Evolutionary conservation across 2,113 vertebrate genomes (phyloP).

Genomic region (Mirounga angustirostris): DNA sequence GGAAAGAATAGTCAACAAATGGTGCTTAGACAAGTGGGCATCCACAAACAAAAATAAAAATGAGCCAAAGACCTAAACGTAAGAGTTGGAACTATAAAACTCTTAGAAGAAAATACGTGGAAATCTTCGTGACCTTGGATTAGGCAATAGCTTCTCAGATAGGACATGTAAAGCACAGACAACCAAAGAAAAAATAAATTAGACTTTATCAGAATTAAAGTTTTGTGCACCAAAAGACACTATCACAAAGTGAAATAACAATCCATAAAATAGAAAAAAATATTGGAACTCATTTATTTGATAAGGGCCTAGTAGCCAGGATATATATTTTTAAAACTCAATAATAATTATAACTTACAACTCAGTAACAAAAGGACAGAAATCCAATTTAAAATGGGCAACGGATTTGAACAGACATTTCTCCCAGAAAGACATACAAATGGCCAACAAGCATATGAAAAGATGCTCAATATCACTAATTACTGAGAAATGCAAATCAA

Average conservation of each 20-base stretch:
- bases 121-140: not conserved
- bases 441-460: not conserved
- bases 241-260: slow-evolving; percentile 28
- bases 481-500: slow-evolving; percentile 37
- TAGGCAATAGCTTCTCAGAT: not conserved
- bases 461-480: not conserved
- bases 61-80: not conserved
- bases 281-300: not conserved
- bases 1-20: slow-evolving; percentile 24
- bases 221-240: not conserved
- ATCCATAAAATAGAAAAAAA: not conserved
- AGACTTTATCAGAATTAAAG: not conserved
- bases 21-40: not conserved
- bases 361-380: slow-evolving; percentile 46
- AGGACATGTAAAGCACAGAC: not conserved
- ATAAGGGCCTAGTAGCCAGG: not conserved
- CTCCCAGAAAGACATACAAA: not conserved
- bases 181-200: not conserved
- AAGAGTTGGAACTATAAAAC: slow-evolving; percentile 10
- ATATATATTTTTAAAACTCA: not conserved
- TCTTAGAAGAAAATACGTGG: not conserved
- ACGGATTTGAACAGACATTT: slow-evolving; percentile 1
- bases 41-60: slow-evolving; percentile 41
- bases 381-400: slow-evolving; percentile 17
- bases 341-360: not conserved